Conservation (phyloP, 2,888 invertebrate genomes). For the Euplagia quadripunctaria region DNA sequence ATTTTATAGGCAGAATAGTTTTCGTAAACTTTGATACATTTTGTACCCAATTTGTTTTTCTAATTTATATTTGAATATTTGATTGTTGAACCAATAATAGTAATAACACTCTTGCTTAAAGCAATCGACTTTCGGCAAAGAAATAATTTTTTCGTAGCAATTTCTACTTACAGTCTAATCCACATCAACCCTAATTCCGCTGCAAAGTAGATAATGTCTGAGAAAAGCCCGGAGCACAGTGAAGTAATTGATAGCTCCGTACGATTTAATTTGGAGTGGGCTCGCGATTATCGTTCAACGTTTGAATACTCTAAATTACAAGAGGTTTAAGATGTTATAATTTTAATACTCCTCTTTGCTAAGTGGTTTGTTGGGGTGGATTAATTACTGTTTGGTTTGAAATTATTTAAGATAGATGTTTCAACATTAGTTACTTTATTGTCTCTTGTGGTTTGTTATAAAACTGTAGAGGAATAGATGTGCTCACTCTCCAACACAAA, state of each 20-base stretch:
- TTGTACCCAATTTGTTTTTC: too few species aligned
- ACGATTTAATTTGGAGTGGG: conserved; percentile 63
- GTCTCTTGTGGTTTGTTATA: neutral
- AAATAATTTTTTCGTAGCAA: too few species aligned
- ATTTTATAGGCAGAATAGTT: too few species aligned
- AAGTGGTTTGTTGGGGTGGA: conserved; percentile 15
- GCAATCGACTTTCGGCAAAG: too few species aligned
- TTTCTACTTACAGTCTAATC: conserved; percentile 7
- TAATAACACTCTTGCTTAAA: too few species aligned
- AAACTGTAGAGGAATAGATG: neutral
- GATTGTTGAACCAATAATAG: too few species aligned
- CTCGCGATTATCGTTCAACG: conserved; percentile 53
- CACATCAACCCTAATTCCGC: conserved; percentile 11
- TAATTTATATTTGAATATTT: neutral
- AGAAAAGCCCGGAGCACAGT: conserved; percentile 51
- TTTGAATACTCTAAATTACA: conserved; percentile 38
- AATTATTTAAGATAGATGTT: conserved; percentile 10
- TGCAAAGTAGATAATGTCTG: conserved; percentile 55
- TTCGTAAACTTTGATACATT: too few species aligned
- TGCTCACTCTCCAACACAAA: neutral
- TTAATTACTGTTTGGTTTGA: conserved; percentile 39
- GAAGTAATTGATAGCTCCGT: conserved; percentile 62
- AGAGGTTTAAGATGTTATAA: conserved; percentile 37
- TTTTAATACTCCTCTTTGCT: conserved; percentile 32
- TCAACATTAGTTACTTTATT: neutral